A percentile compares a stretch with the other conserved stretches of the same genome.
Conservation (phyloP, 2,797 vertebrate species). For the Geotria australis region DNA sequence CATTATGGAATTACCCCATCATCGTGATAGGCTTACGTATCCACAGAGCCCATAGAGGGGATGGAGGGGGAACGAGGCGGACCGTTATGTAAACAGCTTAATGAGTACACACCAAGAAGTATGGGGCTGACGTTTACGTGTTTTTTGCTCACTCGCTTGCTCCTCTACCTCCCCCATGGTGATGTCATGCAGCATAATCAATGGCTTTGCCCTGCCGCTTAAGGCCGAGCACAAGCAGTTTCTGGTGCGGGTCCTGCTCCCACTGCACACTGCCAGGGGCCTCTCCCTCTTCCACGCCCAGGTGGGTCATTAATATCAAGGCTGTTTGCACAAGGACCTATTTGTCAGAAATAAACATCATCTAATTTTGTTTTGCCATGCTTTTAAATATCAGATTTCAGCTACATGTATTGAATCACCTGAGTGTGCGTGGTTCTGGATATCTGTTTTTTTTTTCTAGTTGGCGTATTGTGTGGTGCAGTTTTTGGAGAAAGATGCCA, state of each 20-base stretch:
- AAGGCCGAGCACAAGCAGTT: slow-evolving; percentile 75
- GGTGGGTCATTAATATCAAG: slow-evolving; percentile 13
- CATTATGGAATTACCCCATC: too few relatives aligned
- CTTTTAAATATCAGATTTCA: too few relatives aligned
- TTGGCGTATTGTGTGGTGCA: slow-evolving; percentile 94
- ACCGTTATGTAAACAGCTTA: too few relatives aligned
- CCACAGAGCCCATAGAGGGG: too few relatives aligned
- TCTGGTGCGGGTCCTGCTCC: slow-evolving; percentile 57
- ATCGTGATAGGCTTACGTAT: too few relatives aligned
- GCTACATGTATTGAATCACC: too few relatives aligned
- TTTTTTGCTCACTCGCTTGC: slow-evolving; percentile 3
- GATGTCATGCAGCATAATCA: slow-evolving; percentile 26
- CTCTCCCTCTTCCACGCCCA: slow-evolving; percentile 70
- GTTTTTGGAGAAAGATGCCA: slow-evolving; percentile 88
- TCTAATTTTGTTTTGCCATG: too few relatives aligned
- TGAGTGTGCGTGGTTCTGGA: neutral
- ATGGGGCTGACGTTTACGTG: neutral
- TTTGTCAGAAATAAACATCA: too few relatives aligned
- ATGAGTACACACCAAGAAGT: too few relatives aligned
- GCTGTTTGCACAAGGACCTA: neutral
- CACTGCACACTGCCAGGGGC: slow-evolving; percentile 56
- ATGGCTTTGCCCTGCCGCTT: slow-evolving; percentile 59
- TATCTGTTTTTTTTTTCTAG: slow-evolving; percentile 14
- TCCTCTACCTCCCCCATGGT: too few relatives aligned
- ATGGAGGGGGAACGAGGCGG: too few relatives aligned